Percentiles rank a stretch among this genome's conserved stretches.
Conservation (phyloP, 2,888 invertebrate species). For the Ceratothoa steindachneri region DNA sequence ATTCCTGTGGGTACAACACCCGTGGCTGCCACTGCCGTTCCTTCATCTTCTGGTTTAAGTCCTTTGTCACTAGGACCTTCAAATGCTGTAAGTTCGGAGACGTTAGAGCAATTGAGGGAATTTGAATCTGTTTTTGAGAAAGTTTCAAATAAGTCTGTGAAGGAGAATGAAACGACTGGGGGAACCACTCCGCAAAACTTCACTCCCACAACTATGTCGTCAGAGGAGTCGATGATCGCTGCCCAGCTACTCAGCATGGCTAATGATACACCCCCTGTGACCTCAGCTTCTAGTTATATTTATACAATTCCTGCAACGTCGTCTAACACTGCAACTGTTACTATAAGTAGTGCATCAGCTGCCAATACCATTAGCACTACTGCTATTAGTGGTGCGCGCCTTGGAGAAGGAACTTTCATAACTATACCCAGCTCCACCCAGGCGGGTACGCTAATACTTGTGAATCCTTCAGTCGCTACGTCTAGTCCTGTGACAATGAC, state of each 20-base stretch:
- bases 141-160: slow-evolving; percentile 55
- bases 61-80: slow-evolving; percentile 42
- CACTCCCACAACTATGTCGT: slow-evolving; percentile 21
- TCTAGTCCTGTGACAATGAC: slow-evolving; percentile 33
- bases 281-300: slow-evolving; percentile 37
- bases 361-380: not conserved
- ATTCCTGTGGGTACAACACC: slow-evolving; percentile 21
- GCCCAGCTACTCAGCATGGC: slow-evolving; percentile 47
- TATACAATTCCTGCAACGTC: slow-evolving; percentile 43
- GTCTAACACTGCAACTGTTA: slow-evolving; percentile 29
- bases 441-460: slow-evolving; percentile 41
- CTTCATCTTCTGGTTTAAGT: slow-evolving; percentile 21
- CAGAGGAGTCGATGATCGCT: slow-evolving; percentile 47
- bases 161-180: slow-evolving; percentile 26
- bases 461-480: slow-evolving; percentile 30
- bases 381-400: not conserved
- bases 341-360: slow-evolving; percentile 9
- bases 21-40: slow-evolving; percentile 25
- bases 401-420: slow-evolving; percentile 38
- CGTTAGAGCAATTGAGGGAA: slow-evolving; percentile 70
- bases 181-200: slow-evolving; percentile 31
- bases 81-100: slow-evolving; percentile 64
- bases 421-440: slow-evolving; percentile 44
- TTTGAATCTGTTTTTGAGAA: slow-evolving; percentile 77
- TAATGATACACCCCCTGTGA: slow-evolving; percentile 40